These are phyloP conservation scores for Fulmarus glacialis DNA, from an alignment of 2,113 vertebrate species.

Conservation along the genomic window DNA sequence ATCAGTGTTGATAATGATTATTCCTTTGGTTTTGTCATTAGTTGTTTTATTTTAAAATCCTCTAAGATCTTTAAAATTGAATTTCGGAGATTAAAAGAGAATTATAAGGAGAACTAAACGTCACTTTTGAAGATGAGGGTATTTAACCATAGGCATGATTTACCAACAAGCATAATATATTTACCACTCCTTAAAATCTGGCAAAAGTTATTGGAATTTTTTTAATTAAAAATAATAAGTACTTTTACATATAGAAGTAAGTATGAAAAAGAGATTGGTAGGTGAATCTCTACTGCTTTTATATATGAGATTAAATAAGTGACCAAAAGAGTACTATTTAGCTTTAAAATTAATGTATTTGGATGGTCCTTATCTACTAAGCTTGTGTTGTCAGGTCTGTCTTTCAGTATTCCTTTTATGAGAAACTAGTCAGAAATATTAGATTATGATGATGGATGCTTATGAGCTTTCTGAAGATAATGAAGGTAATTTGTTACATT, in stretches of 20 bases:
- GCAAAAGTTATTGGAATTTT: not conserved
- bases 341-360: not conserved
- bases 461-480: not conserved
- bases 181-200: not conserved
- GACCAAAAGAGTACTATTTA: not conserved
- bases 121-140: not conserved
- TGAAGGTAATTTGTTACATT: not conserved
- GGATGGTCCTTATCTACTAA: not conserved
- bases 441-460: not conserved
- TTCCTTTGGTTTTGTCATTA: not conserved
- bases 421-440: slow-evolving; percentile 22
- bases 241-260: not conserved
- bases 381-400: not conserved
- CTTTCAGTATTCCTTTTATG: slow-evolving; percentile 13
- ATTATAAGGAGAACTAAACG: not conserved
- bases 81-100: not conserved
- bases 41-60: not conserved
- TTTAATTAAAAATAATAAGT: not conserved
- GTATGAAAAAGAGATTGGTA: not conserved
- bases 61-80: not conserved
- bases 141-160: not conserved
- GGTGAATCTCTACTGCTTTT: not conserved
- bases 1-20: not conserved
- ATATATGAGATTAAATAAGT: not conserved
- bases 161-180: not conserved